Evolutionary conservation across 1,140 invertebrate species (phyloP).

Genomic region (Hylyphantes graminicola): DNA sequence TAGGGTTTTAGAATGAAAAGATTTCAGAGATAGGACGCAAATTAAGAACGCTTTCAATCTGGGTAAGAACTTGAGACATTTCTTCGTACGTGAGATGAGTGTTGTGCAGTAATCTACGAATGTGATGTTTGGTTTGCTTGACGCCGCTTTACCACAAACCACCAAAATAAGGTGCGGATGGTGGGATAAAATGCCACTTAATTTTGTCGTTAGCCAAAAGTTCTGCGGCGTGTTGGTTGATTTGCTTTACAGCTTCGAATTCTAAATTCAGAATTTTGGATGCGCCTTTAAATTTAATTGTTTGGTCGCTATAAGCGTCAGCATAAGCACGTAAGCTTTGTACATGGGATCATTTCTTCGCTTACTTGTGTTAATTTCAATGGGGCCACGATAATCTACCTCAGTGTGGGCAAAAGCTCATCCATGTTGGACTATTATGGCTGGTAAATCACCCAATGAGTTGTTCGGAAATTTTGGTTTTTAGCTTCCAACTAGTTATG

Average conservation of each 20-base stretch:
- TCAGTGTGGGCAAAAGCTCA: not conserved
- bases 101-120: conserved; percentile 30
- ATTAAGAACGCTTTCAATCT: conserved; percentile 66
- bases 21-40: conserved; percentile 63
- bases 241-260: conserved; percentile 15
- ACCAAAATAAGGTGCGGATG: conserved; percentile 65
- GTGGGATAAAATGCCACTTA: conserved; percentile 17
- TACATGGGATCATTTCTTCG: not conserved
- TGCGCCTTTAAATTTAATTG: no score
- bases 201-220: conserved; percentile 56
- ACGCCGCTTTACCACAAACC: not conserved
- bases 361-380: not conserved
- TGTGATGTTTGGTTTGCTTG: not conserved
- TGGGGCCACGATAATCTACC: conserved; percentile 6
- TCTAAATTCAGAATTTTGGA: no score
- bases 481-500: not conserved
- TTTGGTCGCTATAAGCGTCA: conserved; percentile 58
- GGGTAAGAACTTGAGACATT: conserved; percentile 63
- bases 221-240: no score
- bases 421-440: not conserved
- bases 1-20: conserved; percentile 64
- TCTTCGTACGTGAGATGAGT: conserved; percentile 63
- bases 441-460: conserved; percentile 22
- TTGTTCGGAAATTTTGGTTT: not conserved
- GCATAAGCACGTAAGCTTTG: conserved; percentile 35